Conservation (phyloP, 53 echinoderm and acorn worm genomes). For the Holothuria scabra region DNA sequence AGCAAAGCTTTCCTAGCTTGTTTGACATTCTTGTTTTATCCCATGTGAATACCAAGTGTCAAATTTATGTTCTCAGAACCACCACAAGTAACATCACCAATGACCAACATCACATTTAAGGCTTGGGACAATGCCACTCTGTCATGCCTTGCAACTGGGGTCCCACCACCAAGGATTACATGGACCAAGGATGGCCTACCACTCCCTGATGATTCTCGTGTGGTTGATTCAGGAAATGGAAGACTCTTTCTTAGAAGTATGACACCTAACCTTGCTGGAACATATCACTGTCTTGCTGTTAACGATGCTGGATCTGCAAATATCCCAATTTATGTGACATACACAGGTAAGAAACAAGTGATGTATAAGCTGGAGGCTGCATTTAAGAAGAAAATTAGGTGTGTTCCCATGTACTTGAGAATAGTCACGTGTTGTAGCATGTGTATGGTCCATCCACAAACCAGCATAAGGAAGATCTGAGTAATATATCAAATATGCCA, state of each 20-base stretch:
- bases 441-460: too few relatives aligned
- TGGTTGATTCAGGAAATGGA: conserved; percentile 60
- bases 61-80: background rate
- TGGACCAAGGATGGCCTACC: conserved; percentile 86
- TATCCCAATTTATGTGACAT: conserved; percentile 63
- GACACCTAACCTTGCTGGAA: conserved; percentile 59
- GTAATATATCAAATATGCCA: too few relatives aligned
- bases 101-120: conserved; percentile 73
- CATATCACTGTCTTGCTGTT: conserved; percentile 76
- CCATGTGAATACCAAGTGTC: too few relatives aligned
- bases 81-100: background rate
- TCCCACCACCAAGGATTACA: conserved; percentile 67
- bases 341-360: conserved; percentile 58
- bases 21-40: too few relatives aligned
- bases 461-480: too few relatives aligned
- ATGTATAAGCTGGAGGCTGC: too few relatives aligned
- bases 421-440: too few relatives aligned
- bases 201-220: conserved; percentile 62
- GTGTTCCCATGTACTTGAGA: too few relatives aligned
- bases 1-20: too few relatives aligned
- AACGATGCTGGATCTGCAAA: conserved; percentile 78
- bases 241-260: conserved; percentile 68
- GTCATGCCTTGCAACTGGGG: conserved; percentile 77
- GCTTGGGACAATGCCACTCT: conserved; percentile 81
- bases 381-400: too few relatives aligned